A percentile compares a stretch with the other conserved stretches of the same genome.
These are phyloP conservation scores for Bolinopsis microptera DNA, from an alignment of 37 sponge, comb jelly and placozoan species.

Conservation along the genomic window DNA sequence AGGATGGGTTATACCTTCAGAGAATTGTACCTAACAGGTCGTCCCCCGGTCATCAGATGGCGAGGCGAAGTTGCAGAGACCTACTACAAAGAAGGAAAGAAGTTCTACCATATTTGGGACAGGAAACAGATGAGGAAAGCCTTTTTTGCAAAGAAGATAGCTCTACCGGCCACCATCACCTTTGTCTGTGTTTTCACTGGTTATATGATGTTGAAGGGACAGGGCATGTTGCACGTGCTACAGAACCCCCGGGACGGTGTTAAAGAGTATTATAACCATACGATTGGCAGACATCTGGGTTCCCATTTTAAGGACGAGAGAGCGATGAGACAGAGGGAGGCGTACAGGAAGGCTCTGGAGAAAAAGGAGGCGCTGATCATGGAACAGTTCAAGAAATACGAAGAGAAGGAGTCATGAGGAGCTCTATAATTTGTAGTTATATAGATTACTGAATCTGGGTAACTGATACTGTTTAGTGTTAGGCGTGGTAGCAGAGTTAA, in stretches of 20 bases:
- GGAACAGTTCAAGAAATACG: not conserved
- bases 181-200: not conserved
- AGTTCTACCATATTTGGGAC: not conserved
- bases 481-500: too few species aligned
- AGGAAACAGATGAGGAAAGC: not conserved
- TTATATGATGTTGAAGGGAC: not conserved
- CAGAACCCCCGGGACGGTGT: not conserved
- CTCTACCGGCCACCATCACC: not conserved
- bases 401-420: not conserved
- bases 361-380: not conserved
- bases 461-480: not conserved
- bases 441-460: not conserved
- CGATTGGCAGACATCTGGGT: not conserved
- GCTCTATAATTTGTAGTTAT: not conserved
- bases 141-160: not conserved
- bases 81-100: not conserved
- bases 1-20: conserved; percentile 55
- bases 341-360: conserved; percentile 56
- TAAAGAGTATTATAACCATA: not conserved
- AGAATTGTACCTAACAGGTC: not conserved
- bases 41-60: not conserved
- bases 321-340: conserved; percentile 29
- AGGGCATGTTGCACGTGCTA: conserved; percentile 19
- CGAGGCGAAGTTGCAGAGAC: not conserved
- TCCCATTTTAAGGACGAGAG: not conserved